Conservation (phyloP, 2,113 vertebrate genomes). For the Laticauda laticaudata region DNA sequence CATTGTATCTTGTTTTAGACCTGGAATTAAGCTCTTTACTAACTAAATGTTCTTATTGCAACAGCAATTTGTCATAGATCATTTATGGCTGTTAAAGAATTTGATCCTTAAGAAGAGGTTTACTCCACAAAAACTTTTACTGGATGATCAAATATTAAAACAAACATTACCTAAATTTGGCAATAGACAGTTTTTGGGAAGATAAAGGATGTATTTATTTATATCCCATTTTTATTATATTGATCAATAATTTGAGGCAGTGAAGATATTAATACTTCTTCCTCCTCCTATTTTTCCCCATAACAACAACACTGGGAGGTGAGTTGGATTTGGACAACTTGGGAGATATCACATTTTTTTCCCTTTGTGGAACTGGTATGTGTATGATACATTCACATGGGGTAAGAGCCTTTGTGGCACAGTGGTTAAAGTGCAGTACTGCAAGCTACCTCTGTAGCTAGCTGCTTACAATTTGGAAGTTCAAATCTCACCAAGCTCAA, state of each 20-base stretch:
- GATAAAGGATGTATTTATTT: not conserved
- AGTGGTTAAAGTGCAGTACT: too few species aligned
- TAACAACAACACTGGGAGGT: not conserved
- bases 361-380: too few species aligned
- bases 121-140: not conserved
- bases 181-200: not conserved
- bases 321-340: not conserved
- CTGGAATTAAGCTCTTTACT: not conserved
- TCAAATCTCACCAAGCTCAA: too few species aligned
- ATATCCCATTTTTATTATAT: not conserved
- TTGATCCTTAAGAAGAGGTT: not conserved
- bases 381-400: too few species aligned
- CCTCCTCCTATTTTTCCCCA: not conserved
- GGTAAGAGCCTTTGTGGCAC: too few species aligned
- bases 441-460: too few species aligned
- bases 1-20: not conserved
- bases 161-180: not conserved
- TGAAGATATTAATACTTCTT: not conserved
- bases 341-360: too few species aligned
- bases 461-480: too few species aligned
- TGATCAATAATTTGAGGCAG: not conserved
- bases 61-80: not conserved
- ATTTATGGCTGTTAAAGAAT: not conserved
- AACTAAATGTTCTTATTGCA: not conserved
- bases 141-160: not conserved